Evolutionary conservation across 1,140 invertebrate species (phyloP).

Genomic region (Drosophila littoralis): DNA sequence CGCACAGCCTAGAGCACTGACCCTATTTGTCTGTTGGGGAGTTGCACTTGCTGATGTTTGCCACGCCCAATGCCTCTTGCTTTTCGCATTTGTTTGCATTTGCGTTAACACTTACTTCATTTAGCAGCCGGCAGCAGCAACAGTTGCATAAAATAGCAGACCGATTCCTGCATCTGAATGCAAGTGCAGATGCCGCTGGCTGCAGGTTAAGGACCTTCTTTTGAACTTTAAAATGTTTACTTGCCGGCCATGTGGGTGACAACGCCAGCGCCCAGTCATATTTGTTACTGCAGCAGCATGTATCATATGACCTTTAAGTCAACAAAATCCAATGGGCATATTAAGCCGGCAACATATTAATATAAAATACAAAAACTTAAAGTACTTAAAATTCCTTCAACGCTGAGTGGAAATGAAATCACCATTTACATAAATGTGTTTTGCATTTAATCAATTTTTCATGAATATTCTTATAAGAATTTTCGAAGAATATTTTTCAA

Average conservation of each 20-base stretch:
- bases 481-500: too few species aligned
- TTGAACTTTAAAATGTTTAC: slow-evolving; percentile 80
- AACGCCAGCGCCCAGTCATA: slow-evolving; percentile 9
- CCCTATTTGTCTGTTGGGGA: slow-evolving; percentile 39
- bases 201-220: slow-evolving; percentile 81
- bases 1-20: slow-evolving; percentile 53
- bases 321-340: neutral
- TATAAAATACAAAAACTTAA: too few species aligned
- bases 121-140: slow-evolving; percentile 50
- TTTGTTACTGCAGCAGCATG: slow-evolving; percentile 9
- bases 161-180: slow-evolving; percentile 15
- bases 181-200: slow-evolving; percentile 48
- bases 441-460: too few species aligned
- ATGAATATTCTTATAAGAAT: too few species aligned
- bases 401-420: too few species aligned
- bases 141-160: slow-evolving; percentile 37
- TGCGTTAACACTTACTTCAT: slow-evolving; percentile 80
- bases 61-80: slow-evolving; percentile 50
- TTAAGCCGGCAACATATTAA: too few species aligned
- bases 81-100: slow-evolving; percentile 75
- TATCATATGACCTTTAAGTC: neutral
- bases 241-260: slow-evolving; percentile 64
- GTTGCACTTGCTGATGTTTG: slow-evolving; percentile 50
- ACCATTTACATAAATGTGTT: too few species aligned
- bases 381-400: too few species aligned